phyloP scores from a whole-genome alignment of 2,888 invertebrate species.

The Pristionchus entomophagus region DNA sequence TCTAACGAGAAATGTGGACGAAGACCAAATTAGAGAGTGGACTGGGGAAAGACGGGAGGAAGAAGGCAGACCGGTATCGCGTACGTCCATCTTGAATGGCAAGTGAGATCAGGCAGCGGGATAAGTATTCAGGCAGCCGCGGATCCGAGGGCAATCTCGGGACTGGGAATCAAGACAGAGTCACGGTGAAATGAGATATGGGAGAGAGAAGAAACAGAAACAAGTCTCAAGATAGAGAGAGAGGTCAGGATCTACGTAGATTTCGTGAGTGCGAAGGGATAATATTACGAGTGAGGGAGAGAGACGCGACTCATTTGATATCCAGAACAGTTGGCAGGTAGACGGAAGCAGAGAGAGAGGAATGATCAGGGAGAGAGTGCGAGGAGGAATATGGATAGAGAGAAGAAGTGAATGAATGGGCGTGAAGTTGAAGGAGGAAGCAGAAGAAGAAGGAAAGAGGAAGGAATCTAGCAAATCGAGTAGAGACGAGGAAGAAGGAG shows the following conservation, averaged over 20 bases:
- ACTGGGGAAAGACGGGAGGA: background rate
- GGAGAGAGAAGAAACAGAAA: background rate
- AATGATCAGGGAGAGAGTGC: background rate
- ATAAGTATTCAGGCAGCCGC: constrained; percentile 23
- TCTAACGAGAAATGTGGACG: constrained; percentile 26
- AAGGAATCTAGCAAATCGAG: constrained; percentile 34
- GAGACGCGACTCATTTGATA: constrained; percentile 1
- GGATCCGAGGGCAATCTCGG: background rate
- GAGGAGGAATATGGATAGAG: background rate
- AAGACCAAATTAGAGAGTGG: constrained; percentile 9
- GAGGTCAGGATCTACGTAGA: constrained; percentile 30
- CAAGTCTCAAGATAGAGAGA: constrained; percentile 8
- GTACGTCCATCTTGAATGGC: constrained; percentile 38
- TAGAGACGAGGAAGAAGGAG: constrained; percentile 38
- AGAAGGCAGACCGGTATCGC: constrained; percentile 15
- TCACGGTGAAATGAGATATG: constrained; percentile 31
- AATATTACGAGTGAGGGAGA: constrained; percentile 1
- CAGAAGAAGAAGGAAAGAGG: constrained; percentile 33
- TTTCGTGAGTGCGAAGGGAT: constrained; percentile 40
- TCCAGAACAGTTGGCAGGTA: constrained; percentile 33
- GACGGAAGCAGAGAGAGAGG: background rate
- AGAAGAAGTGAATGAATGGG: constrained; percentile 2
- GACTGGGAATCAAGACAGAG: background rate
- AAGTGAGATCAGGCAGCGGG: constrained; percentile 2
- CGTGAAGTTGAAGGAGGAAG: background rate